phyloP scores from a whole-genome alignment of 2,797 vertebrate species.

The Cossypha dichroa region DNA sequence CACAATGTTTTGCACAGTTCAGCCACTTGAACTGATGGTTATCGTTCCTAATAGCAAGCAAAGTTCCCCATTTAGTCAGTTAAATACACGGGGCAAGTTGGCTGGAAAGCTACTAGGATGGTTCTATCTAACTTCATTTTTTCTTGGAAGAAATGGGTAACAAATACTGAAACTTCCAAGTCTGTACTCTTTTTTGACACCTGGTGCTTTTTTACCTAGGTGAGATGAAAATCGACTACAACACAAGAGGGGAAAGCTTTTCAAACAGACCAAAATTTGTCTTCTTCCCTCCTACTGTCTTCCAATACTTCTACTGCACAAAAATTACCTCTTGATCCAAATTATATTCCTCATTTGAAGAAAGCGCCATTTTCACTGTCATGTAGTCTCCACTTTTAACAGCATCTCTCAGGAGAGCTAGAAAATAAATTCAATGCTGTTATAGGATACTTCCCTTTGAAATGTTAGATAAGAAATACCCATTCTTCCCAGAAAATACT shows the following conservation, averaged over 20 bases:
- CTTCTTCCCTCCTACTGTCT: background rate
- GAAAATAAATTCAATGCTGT: conserved; percentile 21
- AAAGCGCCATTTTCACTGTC: conserved; percentile 92
- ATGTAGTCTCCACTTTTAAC: conserved; percentile 96
- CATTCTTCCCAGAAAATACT: conserved; percentile 69
- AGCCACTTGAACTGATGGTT: background rate
- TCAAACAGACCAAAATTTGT: background rate
- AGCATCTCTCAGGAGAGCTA: conserved; percentile 90
- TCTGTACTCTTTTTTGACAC: background rate
- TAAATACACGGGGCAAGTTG: background rate
- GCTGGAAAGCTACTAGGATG: background rate
- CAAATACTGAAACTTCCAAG: background rate
- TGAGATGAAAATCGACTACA: background rate
- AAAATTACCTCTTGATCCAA: conserved; percentile 92
- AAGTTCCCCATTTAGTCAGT: background rate
- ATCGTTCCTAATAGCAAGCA: background rate
- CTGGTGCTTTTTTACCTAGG: background rate
- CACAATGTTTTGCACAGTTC: background rate
- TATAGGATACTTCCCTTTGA: background rate
- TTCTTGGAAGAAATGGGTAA: background rate
- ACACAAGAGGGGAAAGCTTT: background rate
- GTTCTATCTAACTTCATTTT: background rate
- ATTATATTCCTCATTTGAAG: conserved; percentile 93
- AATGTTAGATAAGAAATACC: background rate
- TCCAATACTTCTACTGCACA: background rate